These are phyloP conservation scores for Autographa pulchrina DNA, from an alignment of 2,888 invertebrate genomes.

Conservation along the genomic window DNA sequence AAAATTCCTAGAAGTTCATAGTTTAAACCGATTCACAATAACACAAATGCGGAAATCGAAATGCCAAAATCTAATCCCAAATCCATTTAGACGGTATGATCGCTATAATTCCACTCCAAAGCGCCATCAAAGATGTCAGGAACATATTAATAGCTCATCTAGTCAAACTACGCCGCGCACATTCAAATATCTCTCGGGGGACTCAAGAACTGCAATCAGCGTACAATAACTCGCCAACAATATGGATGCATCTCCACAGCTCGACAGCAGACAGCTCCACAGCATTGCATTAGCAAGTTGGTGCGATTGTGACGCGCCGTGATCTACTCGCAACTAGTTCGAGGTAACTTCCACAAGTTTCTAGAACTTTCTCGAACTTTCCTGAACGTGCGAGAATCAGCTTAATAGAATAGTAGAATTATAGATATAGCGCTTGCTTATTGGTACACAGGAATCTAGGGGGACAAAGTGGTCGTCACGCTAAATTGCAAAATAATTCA, in stretches of 20 bases:
- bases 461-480: neutral
- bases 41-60: neutral
- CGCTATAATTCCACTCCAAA: neutral
- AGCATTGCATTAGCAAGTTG: slow-evolving; percentile 54
- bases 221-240: slow-evolving; percentile 38
- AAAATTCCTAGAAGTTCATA: no score
- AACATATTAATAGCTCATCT: neutral
- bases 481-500: neutral
- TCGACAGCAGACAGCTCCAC: slow-evolving; percentile 24
- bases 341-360: slow-evolving; percentile 17
- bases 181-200: slow-evolving; percentile 4
- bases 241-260: slow-evolving; percentile 40
- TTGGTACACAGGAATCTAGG: slow-evolving; percentile 23
- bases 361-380: slow-evolving; percentile 27
- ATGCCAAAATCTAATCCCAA: neutral
- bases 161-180: neutral
- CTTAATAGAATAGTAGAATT: slow-evolving; percentile 44
- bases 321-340: slow-evolving; percentile 54
- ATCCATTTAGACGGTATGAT: neutral
- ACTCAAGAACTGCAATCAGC: slow-evolving; percentile 45
- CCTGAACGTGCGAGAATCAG: slow-evolving; percentile 52
- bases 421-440: slow-evolving; percentile 46
- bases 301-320: slow-evolving; percentile 39
- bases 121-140: slow-evolving; percentile 1
- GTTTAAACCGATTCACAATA: neutral